Evolutionary conservation across 2,888 invertebrate species (phyloP), one percentile per base, ranked within the genome.

Genomic region (Eustalomyia histrio): DNA sequence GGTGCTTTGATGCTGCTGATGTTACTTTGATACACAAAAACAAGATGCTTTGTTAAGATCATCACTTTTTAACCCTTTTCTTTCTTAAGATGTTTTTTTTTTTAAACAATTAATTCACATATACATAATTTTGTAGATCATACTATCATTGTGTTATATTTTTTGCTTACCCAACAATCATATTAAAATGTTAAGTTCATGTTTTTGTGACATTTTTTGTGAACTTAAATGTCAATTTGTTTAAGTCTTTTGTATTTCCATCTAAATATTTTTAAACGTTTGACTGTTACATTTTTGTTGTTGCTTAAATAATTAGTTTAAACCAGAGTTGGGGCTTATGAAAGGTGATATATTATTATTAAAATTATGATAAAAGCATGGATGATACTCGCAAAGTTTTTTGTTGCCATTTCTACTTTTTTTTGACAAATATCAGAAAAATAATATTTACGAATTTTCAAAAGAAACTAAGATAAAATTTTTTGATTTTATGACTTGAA

Each of bases 151-250:
- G 58, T 64, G 29, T 63, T 65, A 58, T 43, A 57, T 24, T 68
- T n/a, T 65, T 67, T 78, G 78, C 74, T 78, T 78, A 47, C 71
- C 65, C 78, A 71, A 78, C 81, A 71, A 71, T 81, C 67, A 81
- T 67, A 78, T 81, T 78, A 75, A 78, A 81, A 81, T 71, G 81
- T 81, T 81, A 58, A 58, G 78, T 67, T 81, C 78, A 67, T 75
- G 81, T 81, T 71, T 47, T 67, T 78, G 78, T 81, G 81, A 81
- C 81, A 81, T 81, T 75, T 75, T 52, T 78, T 79, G 67, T 81
- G 78, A 81, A 71, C 78, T 71, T 67, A 69, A 81, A 81, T 81
- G 78, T 78, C 81, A 78, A 58, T 67, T 74, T 78, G 61, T 67
- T 76, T 16, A 58, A 71, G 14, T 71, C 52, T 64, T 65, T 78